Percentiles rank a stretch among this genome's conserved stretches.
Conservation (phyloP, 2,888 invertebrate genomes). For the Esperia sulphurella region DNA sequence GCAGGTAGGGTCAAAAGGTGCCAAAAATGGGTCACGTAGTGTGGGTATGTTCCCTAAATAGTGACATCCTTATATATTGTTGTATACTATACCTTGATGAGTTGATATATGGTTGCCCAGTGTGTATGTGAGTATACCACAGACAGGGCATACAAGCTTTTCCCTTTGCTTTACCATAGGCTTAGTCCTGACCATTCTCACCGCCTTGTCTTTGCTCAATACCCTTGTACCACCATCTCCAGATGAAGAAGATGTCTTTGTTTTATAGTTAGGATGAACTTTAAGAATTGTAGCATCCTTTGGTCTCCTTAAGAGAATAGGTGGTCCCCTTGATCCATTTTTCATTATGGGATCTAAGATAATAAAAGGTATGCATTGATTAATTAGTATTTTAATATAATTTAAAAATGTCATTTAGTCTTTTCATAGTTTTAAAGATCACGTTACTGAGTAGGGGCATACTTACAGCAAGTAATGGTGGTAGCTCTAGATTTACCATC, state of each 20-base stretch:
- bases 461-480: conserved; percentile 73
- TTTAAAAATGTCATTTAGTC: too few relatives aligned
- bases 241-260: conserved; percentile 23
- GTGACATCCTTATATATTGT: too few relatives aligned
- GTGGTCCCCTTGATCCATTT: conserved; percentile 64
- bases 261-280: conserved; percentile 50
- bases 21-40: too few relatives aligned
- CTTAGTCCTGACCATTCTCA: conserved; percentile 43
- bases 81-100: conserved; percentile 58
- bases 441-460: background rate
- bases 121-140: conserved; percentile 70
- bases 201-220: conserved; percentile 32
- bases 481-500: conserved; percentile 47
- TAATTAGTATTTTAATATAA: too few relatives aligned
- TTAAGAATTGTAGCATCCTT: conserved; percentile 68
- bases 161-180: conserved; percentile 53
- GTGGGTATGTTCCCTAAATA: too few relatives aligned
- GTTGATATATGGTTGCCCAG: conserved; percentile 70
- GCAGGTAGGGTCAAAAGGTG: too few relatives aligned
- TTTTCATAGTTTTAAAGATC: background rate
- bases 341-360: conserved; percentile 64
- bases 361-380: background rate
- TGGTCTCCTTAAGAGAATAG: conserved; percentile 64
- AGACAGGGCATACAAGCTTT: conserved; percentile 72
- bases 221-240: conserved; percentile 24